A percentile compares a stretch with the other conserved stretches of the same genome.
Conservation (phyloP, 2,888 invertebrate genomes). For the Vannuccia rotundouncinata region DNA sequence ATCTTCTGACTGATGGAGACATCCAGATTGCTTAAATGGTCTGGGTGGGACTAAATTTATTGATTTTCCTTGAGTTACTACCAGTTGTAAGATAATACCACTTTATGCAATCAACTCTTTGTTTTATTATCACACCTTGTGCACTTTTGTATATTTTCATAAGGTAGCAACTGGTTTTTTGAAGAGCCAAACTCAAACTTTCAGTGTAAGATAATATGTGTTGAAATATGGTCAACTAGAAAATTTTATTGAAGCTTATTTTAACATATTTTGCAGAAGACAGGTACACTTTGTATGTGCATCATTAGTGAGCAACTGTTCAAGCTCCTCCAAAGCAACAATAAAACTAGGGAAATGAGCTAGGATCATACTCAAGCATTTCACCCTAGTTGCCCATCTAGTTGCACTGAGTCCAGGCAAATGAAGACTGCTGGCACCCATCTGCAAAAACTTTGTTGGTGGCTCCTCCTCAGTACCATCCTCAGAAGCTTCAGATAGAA, state of each 20-base stretch:
- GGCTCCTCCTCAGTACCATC: neutral
- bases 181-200: neutral
- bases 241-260: neutral
- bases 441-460: neutral
- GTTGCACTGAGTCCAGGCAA: neutral
- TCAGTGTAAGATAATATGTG: neutral
- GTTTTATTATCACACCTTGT: neutral
- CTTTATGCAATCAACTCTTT: no score
- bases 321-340: neutral
- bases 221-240: neutral
- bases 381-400: neutral
- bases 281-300: neutral
- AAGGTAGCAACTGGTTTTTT: neutral
- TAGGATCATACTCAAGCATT: neutral
- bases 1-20: no score
- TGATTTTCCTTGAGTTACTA: no score
- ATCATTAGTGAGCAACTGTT: neutral
- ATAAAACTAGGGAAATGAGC: neutral
- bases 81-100: no score
- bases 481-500: neutral
- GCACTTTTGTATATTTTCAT: neutral
- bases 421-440: neutral
- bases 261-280: neutral
- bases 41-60: no score
- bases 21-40: no score